phyloP scores from a whole-genome alignment of 2,113 vertebrate species.

The Meleagris gallopavo region DNA sequence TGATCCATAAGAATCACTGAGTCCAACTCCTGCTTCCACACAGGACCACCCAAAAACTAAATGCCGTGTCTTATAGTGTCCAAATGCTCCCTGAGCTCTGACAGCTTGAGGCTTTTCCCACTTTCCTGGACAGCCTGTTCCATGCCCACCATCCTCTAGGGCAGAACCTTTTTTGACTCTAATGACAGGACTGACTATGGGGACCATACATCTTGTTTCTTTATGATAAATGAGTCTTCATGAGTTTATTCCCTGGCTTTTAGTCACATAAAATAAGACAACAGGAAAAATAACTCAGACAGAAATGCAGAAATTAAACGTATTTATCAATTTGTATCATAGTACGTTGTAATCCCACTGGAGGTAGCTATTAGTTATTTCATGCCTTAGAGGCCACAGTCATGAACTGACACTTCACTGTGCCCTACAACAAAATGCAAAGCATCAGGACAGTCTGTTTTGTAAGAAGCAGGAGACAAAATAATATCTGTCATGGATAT shows the following conservation, averaged over 20 bases:
- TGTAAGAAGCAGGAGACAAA: background rate
- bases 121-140: too few species aligned
- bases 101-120: too few species aligned
- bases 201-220: background rate
- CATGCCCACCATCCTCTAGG: too few species aligned
- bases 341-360: background rate
- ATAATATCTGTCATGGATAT: background rate
- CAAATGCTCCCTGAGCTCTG: too few species aligned
- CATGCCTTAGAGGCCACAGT: background rate
- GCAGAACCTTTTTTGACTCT: background rate
- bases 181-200: background rate
- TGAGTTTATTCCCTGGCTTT: background rate
- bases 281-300: background rate
- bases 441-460: background rate
- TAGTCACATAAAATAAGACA: background rate
- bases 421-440: background rate
- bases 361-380: constrained; percentile 2
- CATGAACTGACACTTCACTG: background rate
- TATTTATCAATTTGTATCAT: background rate
- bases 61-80: too few species aligned
- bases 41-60: too few species aligned
- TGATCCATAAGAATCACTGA: too few species aligned
- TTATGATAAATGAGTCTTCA: background rate
- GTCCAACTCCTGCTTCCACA: too few species aligned
- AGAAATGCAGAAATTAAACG: background rate